Evolutionary conservation across 2,888 invertebrate genomes (phyloP), one percentile per base, ranked within the genome.

Genomic region (Branchinecta sandiegonensis): DNA sequence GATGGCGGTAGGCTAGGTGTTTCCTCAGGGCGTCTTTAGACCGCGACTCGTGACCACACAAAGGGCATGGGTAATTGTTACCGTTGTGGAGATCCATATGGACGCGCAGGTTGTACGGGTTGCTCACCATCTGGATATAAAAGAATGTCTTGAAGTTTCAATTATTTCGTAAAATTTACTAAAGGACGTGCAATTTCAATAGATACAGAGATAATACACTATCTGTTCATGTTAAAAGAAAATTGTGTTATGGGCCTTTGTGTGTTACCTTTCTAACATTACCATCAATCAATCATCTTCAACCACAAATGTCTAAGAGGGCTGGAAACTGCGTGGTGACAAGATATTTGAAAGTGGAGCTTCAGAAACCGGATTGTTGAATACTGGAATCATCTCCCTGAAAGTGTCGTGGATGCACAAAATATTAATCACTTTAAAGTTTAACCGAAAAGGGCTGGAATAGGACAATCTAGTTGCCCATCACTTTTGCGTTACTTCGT

Each of bases 21-120:
- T 92, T 92, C 71, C 92, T 81, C 68, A 92, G 79, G 47, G 92
- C 92, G 77, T 92, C 92, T 70, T 91, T 82, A 68, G 90, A 91
- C 71, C 91, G 83, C 63, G 90, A 91, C 56, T 92, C 90, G 77
- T 92, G 92, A 1, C 86, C 85, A 79, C 92, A 92, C 0, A 90
- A 88, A 71, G 86, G 85, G 76, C 92, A 92, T 48, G 90, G 90
- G 78, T 92, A 90, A 47, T 90, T 85, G 66, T 89, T 86, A 72
- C 91, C 91, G 75, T 90, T 88, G 78, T 92, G 92, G 23, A 91
- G 91, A 76, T 92, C 92, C 85, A 92, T 86, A 75, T 92, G 92
- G 70, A 92, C 74, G 17, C 56, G 56, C n/a, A 56, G 56, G 17
- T 56, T 56, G 56, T 56, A 56, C 56, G n/a, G 56, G 10, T 56